Base-by-base conservation (phyloP, 2,113 vertebrate species). In the Alethe castanea region DNA sequence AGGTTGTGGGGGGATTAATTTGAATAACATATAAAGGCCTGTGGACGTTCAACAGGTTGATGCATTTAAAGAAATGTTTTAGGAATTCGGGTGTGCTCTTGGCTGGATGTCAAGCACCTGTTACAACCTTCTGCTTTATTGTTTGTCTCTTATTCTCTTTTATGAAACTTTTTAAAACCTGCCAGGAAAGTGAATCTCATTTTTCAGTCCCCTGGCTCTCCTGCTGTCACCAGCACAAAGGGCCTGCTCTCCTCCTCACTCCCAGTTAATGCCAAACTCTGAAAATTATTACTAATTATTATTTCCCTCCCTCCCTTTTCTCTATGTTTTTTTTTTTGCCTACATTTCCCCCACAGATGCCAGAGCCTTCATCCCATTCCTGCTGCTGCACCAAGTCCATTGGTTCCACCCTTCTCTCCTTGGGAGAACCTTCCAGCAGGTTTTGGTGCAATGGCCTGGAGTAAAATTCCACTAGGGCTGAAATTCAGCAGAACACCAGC, bases 401-500 rank as follows among this genome's bases (percentile, higher is more conserved):
- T 0, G 4, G 31, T n/a, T 23, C 78, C 86, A 24, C 60, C n/a
- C 0, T 0, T 3, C 1, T 0, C 40, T 14, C 40, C 40, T 4
- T 4, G 18, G 47, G 25, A 70, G 12, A 44, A 76, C 2, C 14
- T 24, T 62, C 5, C 40, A 29, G 48, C 31, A 35, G 35, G 4
- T 54, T 48, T 10, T 8, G 40, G 8, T 57, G 47, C 8, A 1
- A 13, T 42, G 44, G 14, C 35, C 9, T 4, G 0, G 17, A 82
- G 29, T 5, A 70, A 38, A 59, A 62, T 9, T 22, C 11, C 20
- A 53, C 4, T 14, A 6, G 36, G 67, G 71, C 71, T 36, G 56
- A 23, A 22, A 24, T 31, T 31, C 17, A 20, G 69, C 19, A 1
- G 9, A 29, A 8, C 38, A 23, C 6, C n/a, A 14, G 54, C 1